Conservation (phyloP, 2,113 vertebrate genomes). For the Tragulus kanchil region DNA sequence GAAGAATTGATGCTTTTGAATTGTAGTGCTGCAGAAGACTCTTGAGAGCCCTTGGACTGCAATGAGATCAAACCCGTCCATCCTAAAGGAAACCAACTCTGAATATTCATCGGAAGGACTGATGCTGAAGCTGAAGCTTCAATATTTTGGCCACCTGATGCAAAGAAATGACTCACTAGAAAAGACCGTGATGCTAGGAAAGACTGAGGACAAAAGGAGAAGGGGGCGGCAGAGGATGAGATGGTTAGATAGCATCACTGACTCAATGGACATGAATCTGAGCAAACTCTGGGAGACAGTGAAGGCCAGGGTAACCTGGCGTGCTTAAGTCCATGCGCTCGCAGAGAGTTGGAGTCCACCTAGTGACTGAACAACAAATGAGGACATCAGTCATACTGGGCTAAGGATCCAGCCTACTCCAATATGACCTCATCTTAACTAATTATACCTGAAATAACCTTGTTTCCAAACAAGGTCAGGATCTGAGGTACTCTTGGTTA, state of each 20-base stretch:
- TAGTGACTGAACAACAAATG: background rate
- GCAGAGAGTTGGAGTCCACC: background rate
- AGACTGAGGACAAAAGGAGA: background rate
- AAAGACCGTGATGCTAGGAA: background rate
- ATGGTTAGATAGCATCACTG: background rate
- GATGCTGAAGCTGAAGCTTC: background rate
- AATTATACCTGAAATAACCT: background rate
- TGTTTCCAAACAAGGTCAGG: background rate
- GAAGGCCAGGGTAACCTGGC: background rate
- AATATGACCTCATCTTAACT: background rate
- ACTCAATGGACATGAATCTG: background rate
- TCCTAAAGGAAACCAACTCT: background rate
- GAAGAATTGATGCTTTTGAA: background rate
- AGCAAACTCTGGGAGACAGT: background rate
- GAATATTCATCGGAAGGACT: background rate
- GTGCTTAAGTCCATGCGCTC: background rate
- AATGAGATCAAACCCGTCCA: background rate
- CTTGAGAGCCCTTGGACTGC: background rate
- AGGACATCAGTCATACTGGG: background rate
- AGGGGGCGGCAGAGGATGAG: background rate
- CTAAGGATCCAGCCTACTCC: background rate
- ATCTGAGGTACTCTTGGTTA: background rate
- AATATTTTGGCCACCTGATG: background rate
- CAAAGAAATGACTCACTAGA: background rate
- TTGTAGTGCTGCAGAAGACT: background rate